A percentile compares a stretch with the other conserved stretches of the same genome.
Evolutionary conservation across 1,140 invertebrate genomes (phyloP).

Genomic region (Planococcus citri): DNA sequence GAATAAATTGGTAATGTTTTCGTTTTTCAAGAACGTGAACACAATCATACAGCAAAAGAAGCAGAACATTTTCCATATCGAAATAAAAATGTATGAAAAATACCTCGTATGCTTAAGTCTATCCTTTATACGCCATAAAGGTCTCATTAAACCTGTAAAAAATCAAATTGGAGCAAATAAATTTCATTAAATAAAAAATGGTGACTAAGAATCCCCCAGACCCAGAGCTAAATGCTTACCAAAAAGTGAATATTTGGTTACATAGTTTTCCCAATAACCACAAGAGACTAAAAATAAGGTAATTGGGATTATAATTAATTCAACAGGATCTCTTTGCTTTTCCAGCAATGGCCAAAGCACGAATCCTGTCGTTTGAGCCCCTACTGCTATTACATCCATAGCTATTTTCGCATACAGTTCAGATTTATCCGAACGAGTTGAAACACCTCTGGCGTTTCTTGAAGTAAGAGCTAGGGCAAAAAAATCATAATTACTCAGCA

Average conservation of each 20-base stretch:
- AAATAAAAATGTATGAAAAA: conserved; percentile 77
- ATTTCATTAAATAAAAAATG: too few species aligned
- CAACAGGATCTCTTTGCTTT: conserved; percentile 40
- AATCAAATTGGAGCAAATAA: background rate
- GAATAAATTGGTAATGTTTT: conserved; percentile 65
- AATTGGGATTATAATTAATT: conserved; percentile 69
- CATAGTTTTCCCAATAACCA: conserved; percentile 96
- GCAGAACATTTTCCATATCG: conserved; percentile 72
- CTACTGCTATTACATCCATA: conserved; percentile 66
- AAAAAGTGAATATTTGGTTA: conserved; percentile 65
- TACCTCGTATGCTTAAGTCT: conserved; percentile 66
- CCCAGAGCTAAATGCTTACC: conserved; percentile 38
- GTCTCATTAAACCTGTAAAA: conserved; percentile 59
- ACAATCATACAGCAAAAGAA: conserved; percentile 63
- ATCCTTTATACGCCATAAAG: conserved; percentile 68
- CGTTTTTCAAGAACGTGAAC: conserved; percentile 57
- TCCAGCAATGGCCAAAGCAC: conserved; percentile 71
- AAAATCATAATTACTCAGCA: background rate
- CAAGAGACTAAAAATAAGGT: conserved; percentile 73
- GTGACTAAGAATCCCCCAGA: too few species aligned
- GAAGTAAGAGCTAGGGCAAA: conserved; percentile 56
- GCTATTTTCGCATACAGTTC: conserved; percentile 56
- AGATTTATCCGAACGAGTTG: conserved; percentile 40
- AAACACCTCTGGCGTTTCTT: conserved; percentile 50
- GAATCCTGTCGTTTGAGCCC: conserved; percentile 75